A percentile compares a stretch with the other conserved stretches of the same genome.
Evolutionary conservation across 2,888 invertebrate genomes (phyloP).

Genomic region (Oxyscelio sp.): DNA sequence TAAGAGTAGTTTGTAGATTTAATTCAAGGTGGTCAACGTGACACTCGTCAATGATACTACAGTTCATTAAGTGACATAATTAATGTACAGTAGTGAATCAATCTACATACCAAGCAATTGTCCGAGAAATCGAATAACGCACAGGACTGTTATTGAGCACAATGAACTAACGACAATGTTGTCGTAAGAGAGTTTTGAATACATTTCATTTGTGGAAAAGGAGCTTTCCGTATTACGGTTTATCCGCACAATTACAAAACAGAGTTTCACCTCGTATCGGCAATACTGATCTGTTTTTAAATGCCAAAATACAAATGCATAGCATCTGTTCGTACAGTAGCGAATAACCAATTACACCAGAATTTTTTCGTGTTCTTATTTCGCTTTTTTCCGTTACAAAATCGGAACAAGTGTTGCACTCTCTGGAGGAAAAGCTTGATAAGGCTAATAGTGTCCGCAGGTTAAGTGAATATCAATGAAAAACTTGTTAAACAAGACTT

Average conservation of each 20-base stretch:
- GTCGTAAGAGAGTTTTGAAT: background rate
- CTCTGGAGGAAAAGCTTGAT: background rate
- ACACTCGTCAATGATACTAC: too few relatives aligned
- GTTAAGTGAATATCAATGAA: background rate
- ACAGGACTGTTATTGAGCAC: background rate
- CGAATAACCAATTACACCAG: background rate
- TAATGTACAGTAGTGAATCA: background rate
- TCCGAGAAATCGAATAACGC: constrained; percentile 6
- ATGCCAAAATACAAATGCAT: background rate
- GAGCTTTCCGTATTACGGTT: background rate
- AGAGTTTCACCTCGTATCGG: background rate
- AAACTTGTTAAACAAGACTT: background rate
- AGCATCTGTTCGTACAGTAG: background rate
- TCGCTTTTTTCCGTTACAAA: background rate
- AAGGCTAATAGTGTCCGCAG: background rate
- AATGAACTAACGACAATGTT: background rate
- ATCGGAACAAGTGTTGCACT: background rate
- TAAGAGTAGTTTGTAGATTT: too few relatives aligned
- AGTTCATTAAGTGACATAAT: too few relatives aligned
- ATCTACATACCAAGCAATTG: background rate
- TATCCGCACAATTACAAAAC: background rate
- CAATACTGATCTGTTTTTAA: background rate
- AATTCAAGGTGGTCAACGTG: too few relatives aligned
- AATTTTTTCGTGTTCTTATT: too few relatives aligned
- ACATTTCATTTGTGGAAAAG: background rate